Base-by-base conservation (phyloP, 2,888 invertebrate genomes). In the Sinhomidia bicolor region DNA sequence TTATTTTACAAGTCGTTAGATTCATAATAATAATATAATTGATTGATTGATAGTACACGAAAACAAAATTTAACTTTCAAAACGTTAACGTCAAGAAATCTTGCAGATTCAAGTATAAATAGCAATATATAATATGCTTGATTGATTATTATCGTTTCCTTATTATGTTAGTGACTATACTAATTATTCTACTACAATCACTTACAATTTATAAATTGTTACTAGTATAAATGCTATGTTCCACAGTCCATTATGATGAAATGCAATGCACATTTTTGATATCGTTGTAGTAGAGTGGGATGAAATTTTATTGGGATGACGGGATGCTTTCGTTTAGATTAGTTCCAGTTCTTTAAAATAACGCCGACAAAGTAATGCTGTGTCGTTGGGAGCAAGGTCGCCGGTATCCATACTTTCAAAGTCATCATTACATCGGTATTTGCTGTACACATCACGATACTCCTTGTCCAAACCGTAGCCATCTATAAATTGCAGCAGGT, bases 341-440 rank as follows among this genome's bases (percentile, higher is more conserved):
- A 83, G 54, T 90, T 93, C 93, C 80, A 94, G 92, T 74, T 93
- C 93, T 87, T 93, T 96, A 94, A 98, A 98, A 94, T 97, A 97
- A 93, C 97, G 97, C 90, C 98, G 95, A 94, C 98, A 98, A 94
- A 96, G 97, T 81, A 97, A 95, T 36, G 97, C 96, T 90, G 96
- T 95, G 92, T 96, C 95, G 17, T 96, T 96, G 23, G 97, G 96
- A 57, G 98, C 97, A 89, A 96, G 94, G 94, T 98, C 98, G 92
- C 96, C 96, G 74, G 96, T 95, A 54, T 92, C 92, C 82, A 96
- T 95, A 91, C 95, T 95, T 91, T 96, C 95, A 89, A 95, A 95
- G 86, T 96, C 96, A 91, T 96, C 96, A 92, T 95, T 95, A 90
- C 95, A 95, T 90, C 96, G 95, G 60, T 98, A 94, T 92, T 96